Evolutionary conservation across 2,113 vertebrate genomes (phyloP).

Genomic region (Prietella phreatophila): DNA sequence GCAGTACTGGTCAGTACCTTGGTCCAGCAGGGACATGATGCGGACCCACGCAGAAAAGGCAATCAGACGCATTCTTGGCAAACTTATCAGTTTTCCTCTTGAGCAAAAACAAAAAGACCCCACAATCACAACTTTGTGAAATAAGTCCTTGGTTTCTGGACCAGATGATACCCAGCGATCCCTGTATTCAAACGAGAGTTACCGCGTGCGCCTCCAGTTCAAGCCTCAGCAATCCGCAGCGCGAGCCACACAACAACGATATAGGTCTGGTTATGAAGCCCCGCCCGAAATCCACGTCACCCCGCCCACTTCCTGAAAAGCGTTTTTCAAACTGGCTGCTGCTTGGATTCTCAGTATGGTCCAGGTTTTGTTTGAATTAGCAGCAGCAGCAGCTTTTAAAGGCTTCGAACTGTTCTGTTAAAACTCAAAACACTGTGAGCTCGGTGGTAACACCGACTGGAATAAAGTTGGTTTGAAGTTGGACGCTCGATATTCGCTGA

Average conservation of each 20-base stretch:
- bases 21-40: conserved; percentile 28
- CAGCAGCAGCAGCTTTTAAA: background rate
- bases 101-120: background rate
- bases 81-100: background rate
- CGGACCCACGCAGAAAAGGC: conserved; percentile 39
- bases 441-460: background rate
- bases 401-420: background rate
- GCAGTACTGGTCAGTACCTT: conserved; percentile 38
- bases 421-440: background rate
- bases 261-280: background rate
- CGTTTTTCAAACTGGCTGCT: background rate
- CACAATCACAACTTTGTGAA: background rate
- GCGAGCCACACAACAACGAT: background rate
- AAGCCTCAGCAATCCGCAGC: background rate
- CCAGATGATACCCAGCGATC: background rate
- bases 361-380: background rate
- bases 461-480: too few relatives aligned
- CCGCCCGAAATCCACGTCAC: background rate
- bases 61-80: conserved; percentile 38
- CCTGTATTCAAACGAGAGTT: conserved; percentile 39
- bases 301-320: background rate
- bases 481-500: too few relatives aligned
- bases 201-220: background rate
- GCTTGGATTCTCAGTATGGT: background rate
- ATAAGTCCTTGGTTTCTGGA: background rate